These are phyloP conservation scores for Gnathonemus echidnorhynchus DNA, from an alignment of 2,113 vertebrate genomes.

Conservation along the genomic window DNA sequence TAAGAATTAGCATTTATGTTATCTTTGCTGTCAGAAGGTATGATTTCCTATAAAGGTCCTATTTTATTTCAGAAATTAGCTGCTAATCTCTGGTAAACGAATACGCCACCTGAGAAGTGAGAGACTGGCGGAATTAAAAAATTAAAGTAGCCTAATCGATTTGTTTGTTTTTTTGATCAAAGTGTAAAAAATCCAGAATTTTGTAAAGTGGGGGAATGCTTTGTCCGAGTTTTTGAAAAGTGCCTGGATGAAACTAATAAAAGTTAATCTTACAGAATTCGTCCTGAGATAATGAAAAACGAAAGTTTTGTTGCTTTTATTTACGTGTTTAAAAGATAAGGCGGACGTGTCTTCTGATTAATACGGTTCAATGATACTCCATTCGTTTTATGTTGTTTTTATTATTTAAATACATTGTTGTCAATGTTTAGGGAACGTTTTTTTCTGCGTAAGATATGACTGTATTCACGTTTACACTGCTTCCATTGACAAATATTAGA, in stretches of 20 bases:
- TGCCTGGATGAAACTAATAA: slow-evolving; percentile 37
- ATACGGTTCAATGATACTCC: not conserved
- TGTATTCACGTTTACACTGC: not conserved
- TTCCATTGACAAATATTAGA: not conserved
- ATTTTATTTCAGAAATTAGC: not conserved
- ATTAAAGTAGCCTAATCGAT: not conserved
- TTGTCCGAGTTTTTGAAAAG: slow-evolving; percentile 25
- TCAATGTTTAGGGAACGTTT: not conserved
- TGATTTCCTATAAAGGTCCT: not conserved
- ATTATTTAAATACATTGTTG: not conserved
- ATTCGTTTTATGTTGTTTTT: not conserved
- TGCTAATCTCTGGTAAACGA: not conserved
- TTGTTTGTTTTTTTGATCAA: not conserved
- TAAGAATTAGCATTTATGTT: not conserved
- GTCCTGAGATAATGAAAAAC: slow-evolving; percentile 23
- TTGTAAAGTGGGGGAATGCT: not conserved
- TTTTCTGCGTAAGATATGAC: not conserved
- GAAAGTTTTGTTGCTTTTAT: not conserved
- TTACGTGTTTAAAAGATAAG: not conserved
- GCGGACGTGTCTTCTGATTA: not conserved
- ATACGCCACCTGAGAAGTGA: not conserved
- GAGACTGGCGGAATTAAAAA: not conserved
- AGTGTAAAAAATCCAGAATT: not conserved
- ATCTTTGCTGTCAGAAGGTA: not conserved
- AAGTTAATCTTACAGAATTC: slow-evolving; percentile 30